phyloP scores from a whole-genome alignment of 2,888 invertebrate genomes.

The Aspidiotus rigidus region DNA sequence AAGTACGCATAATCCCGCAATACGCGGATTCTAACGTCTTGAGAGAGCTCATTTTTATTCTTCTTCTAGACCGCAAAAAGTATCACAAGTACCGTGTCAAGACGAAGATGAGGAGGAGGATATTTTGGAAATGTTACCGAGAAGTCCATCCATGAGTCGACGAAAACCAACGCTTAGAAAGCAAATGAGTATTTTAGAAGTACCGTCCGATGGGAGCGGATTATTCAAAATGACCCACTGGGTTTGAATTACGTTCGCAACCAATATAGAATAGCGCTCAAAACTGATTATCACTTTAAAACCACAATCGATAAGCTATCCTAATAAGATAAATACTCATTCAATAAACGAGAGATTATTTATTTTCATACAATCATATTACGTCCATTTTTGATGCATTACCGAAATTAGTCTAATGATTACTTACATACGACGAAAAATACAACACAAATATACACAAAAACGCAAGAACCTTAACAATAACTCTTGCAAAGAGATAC shows the following conservation, averaged over 20 bases:
- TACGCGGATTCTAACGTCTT: background rate
- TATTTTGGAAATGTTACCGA: constrained; percentile 43
- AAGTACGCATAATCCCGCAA: background rate
- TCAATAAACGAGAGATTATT: no score
- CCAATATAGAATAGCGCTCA: no score
- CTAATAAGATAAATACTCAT: no score
- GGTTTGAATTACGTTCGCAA: constrained; percentile 52
- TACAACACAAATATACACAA: no score
- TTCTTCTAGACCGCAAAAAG: constrained; percentile 45
- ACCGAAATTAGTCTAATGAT: no score
- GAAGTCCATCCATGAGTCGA: constrained; percentile 38
- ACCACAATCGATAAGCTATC: no score
- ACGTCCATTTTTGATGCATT: no score
- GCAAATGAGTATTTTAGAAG: constrained; percentile 72
- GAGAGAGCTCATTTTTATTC: background rate
- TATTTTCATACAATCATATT: no score
- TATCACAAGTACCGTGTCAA: constrained; percentile 49
- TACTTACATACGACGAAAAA: no score
- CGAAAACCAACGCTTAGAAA: constrained; percentile 53
- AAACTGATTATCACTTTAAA: no score
- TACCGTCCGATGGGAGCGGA: constrained; percentile 67
- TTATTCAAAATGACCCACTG: constrained; percentile 78
- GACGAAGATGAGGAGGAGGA: constrained; percentile 59
- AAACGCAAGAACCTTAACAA: no score
- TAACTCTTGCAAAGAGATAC: no score